Evolutionary conservation across 1,140 invertebrate genomes (phyloP).

Genomic region (Adoxophyes honmai): DNA sequence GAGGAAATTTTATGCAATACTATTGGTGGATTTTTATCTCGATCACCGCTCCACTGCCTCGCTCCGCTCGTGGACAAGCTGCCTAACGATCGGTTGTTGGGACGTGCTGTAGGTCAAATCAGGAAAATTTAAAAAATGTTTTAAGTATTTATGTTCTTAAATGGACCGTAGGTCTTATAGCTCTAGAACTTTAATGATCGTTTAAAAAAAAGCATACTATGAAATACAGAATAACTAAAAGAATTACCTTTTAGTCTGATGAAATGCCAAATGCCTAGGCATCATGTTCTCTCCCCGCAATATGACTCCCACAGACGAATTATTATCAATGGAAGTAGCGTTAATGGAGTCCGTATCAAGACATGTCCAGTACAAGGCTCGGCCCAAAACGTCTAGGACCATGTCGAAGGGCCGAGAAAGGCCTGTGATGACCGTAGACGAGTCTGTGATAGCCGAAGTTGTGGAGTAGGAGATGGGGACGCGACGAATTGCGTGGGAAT

Average conservation of each 20-base stretch:
- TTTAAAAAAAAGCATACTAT: too few species aligned
- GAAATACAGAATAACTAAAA: too few species aligned
- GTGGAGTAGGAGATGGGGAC: conserved; percentile 80
- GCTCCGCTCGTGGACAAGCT: too few species aligned
- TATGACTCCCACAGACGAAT: conserved; percentile 80
- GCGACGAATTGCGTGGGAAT: conserved; percentile 85
- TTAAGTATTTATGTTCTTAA: too few species aligned
- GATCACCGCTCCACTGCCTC: too few species aligned
- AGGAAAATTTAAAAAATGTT: too few species aligned
- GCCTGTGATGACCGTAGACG: conserved; percentile 78
- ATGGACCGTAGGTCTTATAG: too few species aligned
- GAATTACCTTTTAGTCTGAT: conserved; percentile 86
- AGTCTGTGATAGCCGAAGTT: conserved; percentile 70
- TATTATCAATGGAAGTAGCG: conserved; percentile 82
- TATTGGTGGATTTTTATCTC: too few species aligned
- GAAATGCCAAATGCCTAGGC: conserved; percentile 89
- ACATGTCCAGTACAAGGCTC: conserved; percentile 93
- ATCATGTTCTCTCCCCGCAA: conserved; percentile 85
- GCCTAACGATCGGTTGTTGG: too few species aligned
- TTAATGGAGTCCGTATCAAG: conserved; percentile 90
- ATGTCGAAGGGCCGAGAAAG: conserved; percentile 85
- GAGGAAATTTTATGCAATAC: too few species aligned
- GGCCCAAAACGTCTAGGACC: conserved; percentile 89
- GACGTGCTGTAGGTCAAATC: too few species aligned
- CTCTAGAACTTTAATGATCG: too few species aligned